phyloP scores from a whole-genome alignment of 2,113 vertebrate genomes.

The Crotalus viridis region DNA sequence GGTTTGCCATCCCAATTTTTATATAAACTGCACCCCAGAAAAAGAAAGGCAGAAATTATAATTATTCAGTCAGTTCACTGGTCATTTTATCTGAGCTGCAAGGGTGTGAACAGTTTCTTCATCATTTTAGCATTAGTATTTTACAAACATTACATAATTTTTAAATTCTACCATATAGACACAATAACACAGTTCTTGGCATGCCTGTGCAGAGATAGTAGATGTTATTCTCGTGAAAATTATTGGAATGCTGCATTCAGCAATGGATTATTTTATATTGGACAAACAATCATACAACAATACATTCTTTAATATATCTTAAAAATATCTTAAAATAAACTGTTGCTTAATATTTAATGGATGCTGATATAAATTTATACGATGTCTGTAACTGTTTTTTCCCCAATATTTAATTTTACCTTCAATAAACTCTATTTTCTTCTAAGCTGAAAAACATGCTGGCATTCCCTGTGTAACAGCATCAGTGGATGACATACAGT shows the following conservation, averaged over 20 bases:
- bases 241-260: not conserved
- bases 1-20: not conserved
- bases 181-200: not conserved
- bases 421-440: conserved; percentile 12
- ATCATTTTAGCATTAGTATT: not conserved
- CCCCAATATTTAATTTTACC: not conserved
- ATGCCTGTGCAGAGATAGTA: not conserved
- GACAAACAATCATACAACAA: not conserved
- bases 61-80: not conserved
- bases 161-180: not conserved
- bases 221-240: not conserved
- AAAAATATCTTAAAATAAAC: not conserved
- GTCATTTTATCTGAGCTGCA: not conserved
- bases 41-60: not conserved
- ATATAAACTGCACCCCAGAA: not conserved
- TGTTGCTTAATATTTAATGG: not conserved
- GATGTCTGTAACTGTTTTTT: not conserved
- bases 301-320: not conserved
- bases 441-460: conserved; percentile 80
- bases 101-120: not conserved
- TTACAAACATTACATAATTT: not conserved
- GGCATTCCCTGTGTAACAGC: conserved; percentile 77
- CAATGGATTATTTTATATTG: not conserved
- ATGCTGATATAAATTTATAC: not conserved
- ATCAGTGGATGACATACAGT: conserved; percentile 80